Conservation (phyloP, 2,797 vertebrate genomes). For the Anas acuta region DNA sequence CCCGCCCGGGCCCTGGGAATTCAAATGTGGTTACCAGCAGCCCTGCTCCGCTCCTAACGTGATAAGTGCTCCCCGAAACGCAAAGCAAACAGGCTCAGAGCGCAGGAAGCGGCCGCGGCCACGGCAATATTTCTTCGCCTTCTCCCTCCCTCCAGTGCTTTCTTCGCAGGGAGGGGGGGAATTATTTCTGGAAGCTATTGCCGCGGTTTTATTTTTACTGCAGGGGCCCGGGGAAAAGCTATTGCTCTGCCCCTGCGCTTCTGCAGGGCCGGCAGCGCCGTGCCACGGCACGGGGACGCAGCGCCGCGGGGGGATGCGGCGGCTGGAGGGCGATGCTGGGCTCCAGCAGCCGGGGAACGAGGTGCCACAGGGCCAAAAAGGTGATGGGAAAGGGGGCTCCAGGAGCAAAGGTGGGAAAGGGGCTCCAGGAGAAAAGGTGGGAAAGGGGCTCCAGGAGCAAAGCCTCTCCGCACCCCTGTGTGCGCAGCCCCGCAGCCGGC, state of each 20-base stretch:
- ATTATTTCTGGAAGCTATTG: neutral
- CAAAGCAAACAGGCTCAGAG: neutral
- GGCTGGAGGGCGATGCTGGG: neutral
- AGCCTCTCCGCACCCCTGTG: neutral
- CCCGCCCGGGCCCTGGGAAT: neutral
- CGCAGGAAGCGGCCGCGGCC: fast-evolving
- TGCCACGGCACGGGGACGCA: neutral
- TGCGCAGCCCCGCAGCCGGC: neutral
- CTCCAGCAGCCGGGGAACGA: neutral
- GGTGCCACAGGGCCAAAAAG: neutral
- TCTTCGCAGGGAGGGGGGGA: neutral
- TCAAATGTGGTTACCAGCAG: neutral
- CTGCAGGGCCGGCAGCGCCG: neutral
- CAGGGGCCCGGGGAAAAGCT: neutral
- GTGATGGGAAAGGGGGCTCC: no score
- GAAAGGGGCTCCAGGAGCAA: neutral
- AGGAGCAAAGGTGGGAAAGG: neutral
- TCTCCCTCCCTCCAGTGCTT: neutral
- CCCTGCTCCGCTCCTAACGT: neutral
- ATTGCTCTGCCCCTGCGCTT: neutral
- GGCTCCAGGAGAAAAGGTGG: neutral
- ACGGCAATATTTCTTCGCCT: neutral
- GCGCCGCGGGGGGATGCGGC: neutral
- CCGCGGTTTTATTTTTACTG: neutral
- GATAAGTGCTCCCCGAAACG: neutral